Conservation (phyloP, 2,113 vertebrate species). For the cattle (Bos taurus) region DNA sequence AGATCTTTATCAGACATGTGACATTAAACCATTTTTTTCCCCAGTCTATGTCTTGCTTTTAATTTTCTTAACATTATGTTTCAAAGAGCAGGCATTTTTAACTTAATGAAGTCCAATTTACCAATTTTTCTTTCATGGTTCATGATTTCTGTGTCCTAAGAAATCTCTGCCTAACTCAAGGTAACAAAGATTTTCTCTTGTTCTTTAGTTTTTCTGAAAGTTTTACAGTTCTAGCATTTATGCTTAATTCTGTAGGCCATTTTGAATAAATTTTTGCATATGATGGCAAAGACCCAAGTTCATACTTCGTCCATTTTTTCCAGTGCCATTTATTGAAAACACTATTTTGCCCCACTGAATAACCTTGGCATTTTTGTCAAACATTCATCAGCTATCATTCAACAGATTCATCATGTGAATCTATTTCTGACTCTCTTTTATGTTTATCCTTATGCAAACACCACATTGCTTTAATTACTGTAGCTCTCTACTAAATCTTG, state of each 20-base stretch:
- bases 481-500: neutral
- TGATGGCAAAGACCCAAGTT: neutral
- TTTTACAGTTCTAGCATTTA: neutral
- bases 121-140: neutral
- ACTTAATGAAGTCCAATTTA: neutral
- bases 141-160: neutral
- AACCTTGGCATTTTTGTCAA: neutral
- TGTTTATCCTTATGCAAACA: neutral
- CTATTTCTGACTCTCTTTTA: neutral
- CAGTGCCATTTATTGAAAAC: neutral
- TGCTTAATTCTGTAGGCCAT: neutral
- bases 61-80: slow-evolving; percentile 5
- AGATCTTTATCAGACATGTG: neutral
- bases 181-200: neutral
- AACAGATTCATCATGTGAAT: no score
- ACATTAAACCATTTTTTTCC: slow-evolving; percentile 14
- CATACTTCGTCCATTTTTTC: neutral
- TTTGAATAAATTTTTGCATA: slow-evolving; percentile 14
- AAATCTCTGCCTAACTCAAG: slow-evolving; percentile 11
- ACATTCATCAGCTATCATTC: neutral
- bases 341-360: neutral
- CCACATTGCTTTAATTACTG: slow-evolving; percentile 26
- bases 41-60: neutral
- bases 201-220: neutral
- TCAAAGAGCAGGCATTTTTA: neutral